Evolutionary conservation across 2,797 vertebrate genomes (phyloP), one percentile per base, ranked within the genome.

Genomic region (Diglossa cyanea): DNA sequence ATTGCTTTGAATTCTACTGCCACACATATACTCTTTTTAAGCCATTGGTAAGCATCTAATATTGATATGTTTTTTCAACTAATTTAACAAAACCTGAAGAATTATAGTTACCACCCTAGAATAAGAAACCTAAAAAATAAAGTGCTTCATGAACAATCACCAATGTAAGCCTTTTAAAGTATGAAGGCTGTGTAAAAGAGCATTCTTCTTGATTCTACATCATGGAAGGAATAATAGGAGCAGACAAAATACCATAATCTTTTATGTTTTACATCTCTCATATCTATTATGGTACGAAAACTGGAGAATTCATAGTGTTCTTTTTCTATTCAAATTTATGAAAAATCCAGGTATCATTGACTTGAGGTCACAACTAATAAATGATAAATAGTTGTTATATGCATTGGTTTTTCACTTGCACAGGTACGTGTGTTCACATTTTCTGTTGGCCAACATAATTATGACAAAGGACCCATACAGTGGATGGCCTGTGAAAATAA

Each of bases 401-500:
- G 8, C 4, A 14, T 84, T 88, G 24, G 0, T 88, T 86, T 95
- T 95, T 90, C 31, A 82, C 76, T 93, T 87, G 40, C 39, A 17
- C 91, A 99, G 99, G 99, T 99, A 35, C 98, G 99, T 48, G 99
- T 99, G 63, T 99, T 99, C 96, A 99, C 99, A 1, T 99, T 99
- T 97, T 99, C 99, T 74, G 99, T 99, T 37, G 99, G 99, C 94
- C 99, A 99, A 25, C 99, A 99, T 97, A 99, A 99, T 97, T 99
- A 99, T 62, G 99, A 99, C 92, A 99, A 99, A 95, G 98, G 99
- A 96, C 99, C 99, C 71, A 99, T 99, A 96, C 99, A 99, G 90
- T 99, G 99, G 99, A 99, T 99, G 99, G 99, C 99, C 68, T 99
- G 99, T 93, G 98, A 98, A 95, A 99, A 99, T 96, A 99, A 99